Conservation (phyloP, 2,888 invertebrate genomes). For the Aquatica leii region DNA sequence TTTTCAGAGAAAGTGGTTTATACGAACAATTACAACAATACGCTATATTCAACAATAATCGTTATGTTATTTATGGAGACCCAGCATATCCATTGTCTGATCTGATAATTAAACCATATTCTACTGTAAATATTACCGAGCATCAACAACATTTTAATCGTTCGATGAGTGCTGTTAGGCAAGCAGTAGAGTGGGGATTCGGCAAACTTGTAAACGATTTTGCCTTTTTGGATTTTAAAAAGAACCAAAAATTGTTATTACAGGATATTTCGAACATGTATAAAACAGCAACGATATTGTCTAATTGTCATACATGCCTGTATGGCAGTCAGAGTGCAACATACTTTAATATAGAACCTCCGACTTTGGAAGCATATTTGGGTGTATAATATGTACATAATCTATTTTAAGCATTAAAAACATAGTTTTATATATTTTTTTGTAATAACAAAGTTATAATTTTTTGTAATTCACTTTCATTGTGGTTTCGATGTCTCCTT, state of each 20-base stretch:
- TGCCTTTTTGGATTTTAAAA: constrained; percentile 40
- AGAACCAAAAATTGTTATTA: constrained; percentile 37
- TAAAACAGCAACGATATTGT: constrained; percentile 28
- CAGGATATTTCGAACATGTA: constrained; percentile 31
- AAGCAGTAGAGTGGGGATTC: constrained; percentile 40
- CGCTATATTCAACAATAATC: constrained; percentile 23
- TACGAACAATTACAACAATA: constrained; percentile 33
- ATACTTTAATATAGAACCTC: constrained; percentile 29
- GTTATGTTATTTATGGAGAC: constrained; percentile 40
- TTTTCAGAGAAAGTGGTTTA: constrained; percentile 35
- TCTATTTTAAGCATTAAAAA: constrained; percentile 5
- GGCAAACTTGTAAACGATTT: constrained; percentile 35
- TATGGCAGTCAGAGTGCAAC: constrained; percentile 27
- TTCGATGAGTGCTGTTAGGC: constrained; percentile 30
- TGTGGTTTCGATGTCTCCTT: too few species aligned
- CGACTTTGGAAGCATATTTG: constrained; percentile 30
- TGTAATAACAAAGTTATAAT: too few species aligned
- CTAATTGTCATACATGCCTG: constrained; percentile 34
- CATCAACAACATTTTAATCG: constrained; percentile 24
- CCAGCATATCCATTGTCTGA: constrained; percentile 36
- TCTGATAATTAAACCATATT: constrained; percentile 32
- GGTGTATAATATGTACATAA: background rate
- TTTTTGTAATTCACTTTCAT: too few species aligned
- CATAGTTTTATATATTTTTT: too few species aligned
- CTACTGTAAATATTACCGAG: constrained; percentile 12